Conservation (phyloP, 2,113 vertebrate genomes). For the Hemichromis elongatus region DNA sequence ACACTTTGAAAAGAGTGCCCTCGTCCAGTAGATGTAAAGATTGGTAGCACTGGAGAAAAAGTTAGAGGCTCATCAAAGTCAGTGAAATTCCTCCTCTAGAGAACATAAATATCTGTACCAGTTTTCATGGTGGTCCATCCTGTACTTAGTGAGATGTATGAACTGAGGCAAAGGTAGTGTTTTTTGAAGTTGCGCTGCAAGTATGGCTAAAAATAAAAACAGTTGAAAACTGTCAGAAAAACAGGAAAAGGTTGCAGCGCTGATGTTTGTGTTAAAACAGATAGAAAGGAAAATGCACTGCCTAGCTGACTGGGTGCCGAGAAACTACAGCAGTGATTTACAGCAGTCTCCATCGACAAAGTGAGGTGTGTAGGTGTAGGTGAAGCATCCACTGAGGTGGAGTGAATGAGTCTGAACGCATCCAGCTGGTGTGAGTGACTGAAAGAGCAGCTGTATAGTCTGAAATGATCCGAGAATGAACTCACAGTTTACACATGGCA, state of each 20-base stretch:
- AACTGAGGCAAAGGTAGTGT: neutral
- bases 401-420: slow-evolving; percentile 25
- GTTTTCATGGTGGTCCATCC: neutral
- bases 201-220: neutral
- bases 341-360: neutral
- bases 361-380: slow-evolving; percentile 21
- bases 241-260: neutral
- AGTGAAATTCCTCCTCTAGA: neutral
- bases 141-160: neutral
- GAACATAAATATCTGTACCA: neutral
- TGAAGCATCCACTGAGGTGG: slow-evolving; percentile 1
- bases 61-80: neutral
- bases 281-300: neutral
- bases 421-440: slow-evolving; percentile 36
- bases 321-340: slow-evolving; percentile 16
- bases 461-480: slow-evolving; percentile 33
- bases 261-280: neutral
- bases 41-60: neutral
- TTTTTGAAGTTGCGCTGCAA: neutral
- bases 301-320: neutral
- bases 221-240: neutral
- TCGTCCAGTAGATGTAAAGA: neutral
- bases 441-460: slow-evolving; percentile 44
- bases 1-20: neutral
- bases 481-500: slow-evolving; percentile 46